Conservation (phyloP, 2,113 vertebrate species). For the Sebastes fasciatus region DNA sequence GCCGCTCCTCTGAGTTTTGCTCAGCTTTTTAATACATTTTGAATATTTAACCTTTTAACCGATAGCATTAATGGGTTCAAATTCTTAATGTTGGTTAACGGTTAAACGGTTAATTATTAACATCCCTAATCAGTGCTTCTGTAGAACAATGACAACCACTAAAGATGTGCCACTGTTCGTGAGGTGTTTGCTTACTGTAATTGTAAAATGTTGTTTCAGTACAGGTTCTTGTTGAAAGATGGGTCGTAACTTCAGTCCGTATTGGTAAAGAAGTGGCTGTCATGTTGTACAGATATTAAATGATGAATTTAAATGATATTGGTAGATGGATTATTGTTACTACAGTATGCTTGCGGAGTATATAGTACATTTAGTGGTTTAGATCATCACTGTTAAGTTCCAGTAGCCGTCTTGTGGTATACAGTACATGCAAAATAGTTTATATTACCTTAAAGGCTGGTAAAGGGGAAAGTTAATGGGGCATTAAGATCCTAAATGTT, state of each 20-base stretch:
- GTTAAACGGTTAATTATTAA: no score
- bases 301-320: not conserved
- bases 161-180: not conserved
- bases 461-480: conserved; percentile 38
- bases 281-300: not conserved
- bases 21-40: no score
- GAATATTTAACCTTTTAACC: no score
- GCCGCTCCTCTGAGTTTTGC: no score
- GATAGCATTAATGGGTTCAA: no score
- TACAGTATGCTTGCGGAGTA: not conserved
- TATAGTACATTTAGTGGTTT: not conserved
- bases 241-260: not conserved
- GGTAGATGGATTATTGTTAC: not conserved
- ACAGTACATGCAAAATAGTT: conserved; percentile 26
- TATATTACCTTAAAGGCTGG: conserved; percentile 25
- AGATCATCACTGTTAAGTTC: not conserved
- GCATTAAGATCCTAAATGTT: conserved; percentile 46
- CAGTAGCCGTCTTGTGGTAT: conserved; percentile 2
- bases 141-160: not conserved
- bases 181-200: conserved; percentile 1
- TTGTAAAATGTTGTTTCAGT: not conserved
- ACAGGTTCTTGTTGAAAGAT: no score
- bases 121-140: not conserved
- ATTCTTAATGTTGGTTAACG: no score
- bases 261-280: not conserved